These are phyloP conservation scores for Coleophora flavipennella DNA, from an alignment of 2,888 invertebrate genomes.

Conservation along the genomic window DNA sequence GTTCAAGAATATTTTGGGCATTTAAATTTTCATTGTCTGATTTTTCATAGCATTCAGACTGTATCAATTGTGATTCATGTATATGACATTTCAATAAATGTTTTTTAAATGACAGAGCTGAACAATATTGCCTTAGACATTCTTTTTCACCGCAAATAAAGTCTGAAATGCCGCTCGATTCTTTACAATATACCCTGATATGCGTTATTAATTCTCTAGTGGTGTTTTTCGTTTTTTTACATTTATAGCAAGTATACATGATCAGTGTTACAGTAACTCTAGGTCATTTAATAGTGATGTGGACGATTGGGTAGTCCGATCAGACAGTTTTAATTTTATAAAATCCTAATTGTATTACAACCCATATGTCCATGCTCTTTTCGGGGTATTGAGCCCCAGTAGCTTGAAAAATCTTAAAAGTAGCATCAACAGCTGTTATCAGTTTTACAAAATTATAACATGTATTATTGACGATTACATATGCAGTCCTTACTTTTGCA, in stretches of 20 bases:
- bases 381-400: constrained; percentile 1
- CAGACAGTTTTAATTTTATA: constrained; percentile 3
- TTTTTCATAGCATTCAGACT: background rate
- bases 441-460: background rate
- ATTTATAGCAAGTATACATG: constrained; percentile 1
- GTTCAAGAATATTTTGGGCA: background rate
- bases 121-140: constrained; percentile 1
- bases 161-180: background rate
- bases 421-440: constrained; percentile 1
- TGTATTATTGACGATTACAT: background rate
- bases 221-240: constrained; percentile 1
- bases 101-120: constrained; percentile 2
- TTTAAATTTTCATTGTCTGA: background rate
- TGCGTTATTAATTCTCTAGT: constrained; percentile 1
- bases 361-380: constrained; percentile 2
- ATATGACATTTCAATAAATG: constrained; percentile 1
- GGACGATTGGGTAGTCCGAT: background rate
- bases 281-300: constrained; percentile 1
- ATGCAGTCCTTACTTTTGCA: background rate
- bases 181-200: background rate
- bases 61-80: background rate
- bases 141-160: constrained; percentile 2
- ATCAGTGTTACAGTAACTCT: constrained; percentile 1
- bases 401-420: background rate
- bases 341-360: constrained; percentile 3